Base-by-base conservation (phyloP, 2,113 vertebrate species). In the Poecilia latipinna region DNA sequence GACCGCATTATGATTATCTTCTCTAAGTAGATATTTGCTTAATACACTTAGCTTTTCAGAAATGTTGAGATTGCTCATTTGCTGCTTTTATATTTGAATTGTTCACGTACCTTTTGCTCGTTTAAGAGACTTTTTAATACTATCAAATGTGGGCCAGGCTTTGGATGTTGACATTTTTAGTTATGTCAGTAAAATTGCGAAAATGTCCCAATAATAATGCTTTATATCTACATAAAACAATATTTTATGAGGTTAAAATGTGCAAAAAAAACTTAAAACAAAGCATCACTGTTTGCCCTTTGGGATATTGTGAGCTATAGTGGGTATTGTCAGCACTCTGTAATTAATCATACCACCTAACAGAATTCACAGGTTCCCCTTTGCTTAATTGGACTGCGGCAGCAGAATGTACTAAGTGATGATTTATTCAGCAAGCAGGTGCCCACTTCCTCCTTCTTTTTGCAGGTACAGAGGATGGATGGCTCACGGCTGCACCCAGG, bases 351-450 rank as follows among this genome's bases (percentile, higher is more conserved):
- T 70, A 68, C 48, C 48, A 73, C 72, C 77, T 89, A 80, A 84
- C 80, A 86, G 88, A 83, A 90, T 91, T 92, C 85, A 84, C 81
- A 74, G 81, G 80, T 68, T 84, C 64, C 78, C 88, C 72, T 86
- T 82, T 87, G 90, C 86, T 93, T 94, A 93, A 93, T 93, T 93
- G 89, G 87, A 91, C 85, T 84, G 88, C 85, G 82, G 89, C 84
- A 78, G 89, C 66, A 88, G 87, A 88, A 89, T 77, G 87, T 82
- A 87, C 83, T 72, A 80, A 81, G 83, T 24, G 22, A 88, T 93
- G 90, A 93, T 93, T 93, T 88, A 91, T 93, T 90, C 78, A 86
- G 87, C 82, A 68, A 60, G 82, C 84, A 86, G 85, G 84, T 78
- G 71, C 90, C 61, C 57, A 22, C 78, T 42, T 33, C 74, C 42